Conservation (phyloP, 1,140 invertebrate species). For the fruit fly (Drosophila melanogaster) region DNA sequence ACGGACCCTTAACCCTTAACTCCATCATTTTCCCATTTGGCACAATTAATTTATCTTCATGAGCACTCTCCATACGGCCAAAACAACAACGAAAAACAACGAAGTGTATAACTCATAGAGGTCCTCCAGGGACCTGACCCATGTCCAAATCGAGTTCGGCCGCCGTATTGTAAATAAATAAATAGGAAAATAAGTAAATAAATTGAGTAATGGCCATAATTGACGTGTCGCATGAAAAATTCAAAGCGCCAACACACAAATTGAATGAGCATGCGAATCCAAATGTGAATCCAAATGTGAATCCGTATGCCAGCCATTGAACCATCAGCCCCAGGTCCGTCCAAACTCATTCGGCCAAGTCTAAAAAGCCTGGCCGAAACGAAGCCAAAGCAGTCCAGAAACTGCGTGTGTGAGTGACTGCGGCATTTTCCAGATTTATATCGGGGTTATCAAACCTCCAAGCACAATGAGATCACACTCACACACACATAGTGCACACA, state of each 20-base stretch:
- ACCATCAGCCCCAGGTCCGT: conserved; percentile 20
- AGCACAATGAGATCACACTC: conserved; percentile 39
- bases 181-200: conserved; percentile 72
- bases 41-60: conserved; percentile 73
- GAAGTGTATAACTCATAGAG: background rate
- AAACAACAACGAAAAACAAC: conserved; percentile 1
- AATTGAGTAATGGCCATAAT: conserved; percentile 80
- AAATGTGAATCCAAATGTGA: conserved; percentile 14
- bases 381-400: conserved; percentile 24
- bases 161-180: conserved; percentile 60
- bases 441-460: conserved; percentile 62
- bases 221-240: conserved; percentile 67
- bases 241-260: conserved; percentile 57
- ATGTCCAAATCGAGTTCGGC: conserved; percentile 16
- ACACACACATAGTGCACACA: background rate
- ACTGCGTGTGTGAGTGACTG: conserved; percentile 58
- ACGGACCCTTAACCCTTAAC: conserved; percentile 26
- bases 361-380: conserved; percentile 10
- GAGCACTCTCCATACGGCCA: conserved; percentile 2
- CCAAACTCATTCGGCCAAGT: conserved; percentile 14
- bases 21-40: conserved; percentile 65
- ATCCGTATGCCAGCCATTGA: conserved; percentile 51
- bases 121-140: conserved; percentile 29
- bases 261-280: conserved; percentile 31
- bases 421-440: conserved; percentile 73